Evolutionary conservation across 2,113 vertebrate genomes (phyloP), one percentile per base, ranked within the genome.

Genomic region (Hemicordylus capensis): DNA sequence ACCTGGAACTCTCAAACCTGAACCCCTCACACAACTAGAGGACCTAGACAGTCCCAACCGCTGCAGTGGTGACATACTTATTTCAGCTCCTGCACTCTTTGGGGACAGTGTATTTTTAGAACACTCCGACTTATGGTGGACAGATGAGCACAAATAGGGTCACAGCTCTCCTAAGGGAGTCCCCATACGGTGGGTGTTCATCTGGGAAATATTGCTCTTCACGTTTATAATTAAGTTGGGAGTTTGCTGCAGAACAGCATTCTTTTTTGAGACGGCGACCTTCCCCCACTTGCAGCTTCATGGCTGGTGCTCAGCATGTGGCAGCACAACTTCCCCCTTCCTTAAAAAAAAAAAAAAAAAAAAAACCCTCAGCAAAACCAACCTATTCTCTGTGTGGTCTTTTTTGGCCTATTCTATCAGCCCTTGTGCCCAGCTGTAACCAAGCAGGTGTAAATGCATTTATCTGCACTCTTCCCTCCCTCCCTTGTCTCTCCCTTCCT

Each of bases 31-130:
- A 89, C 90, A 91, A 90, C 51, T 67, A 90, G 17, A 88, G 89
- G 87, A 91, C 39, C 37, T 2, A 79, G 85, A 86, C 80, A 88
- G 87, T 56, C 5, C 85, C 31, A 87, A 79, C 84, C 89, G 66
- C 81, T 31, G 76, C 39, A 89, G 81, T 85, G 6, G n/a, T 20
- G 89, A 89, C 89, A 85, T 48, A 87, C 92, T 84, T 91, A 93
- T 94, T 92, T 93, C 87, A 90, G 86, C 92, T 92, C 86, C 88
- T 86, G 85, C 67, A 84, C 81, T 94, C 89, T 88, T 85, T 81
- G 76, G 91, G 91, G 93, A 93, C 91, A 92, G 85, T 83, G 2
- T 94, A 97, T 97, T 97, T 97, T 97, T 96, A 97, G 94, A 73
- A 85, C 10, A 22, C 31, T 87, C 84, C 89, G 76, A 83, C 91